Evolutionary conservation across 2,113 vertebrate genomes (phyloP), one percentile per base, ranked within the genome.

Genomic region (Seriola rivoliana): DNA sequence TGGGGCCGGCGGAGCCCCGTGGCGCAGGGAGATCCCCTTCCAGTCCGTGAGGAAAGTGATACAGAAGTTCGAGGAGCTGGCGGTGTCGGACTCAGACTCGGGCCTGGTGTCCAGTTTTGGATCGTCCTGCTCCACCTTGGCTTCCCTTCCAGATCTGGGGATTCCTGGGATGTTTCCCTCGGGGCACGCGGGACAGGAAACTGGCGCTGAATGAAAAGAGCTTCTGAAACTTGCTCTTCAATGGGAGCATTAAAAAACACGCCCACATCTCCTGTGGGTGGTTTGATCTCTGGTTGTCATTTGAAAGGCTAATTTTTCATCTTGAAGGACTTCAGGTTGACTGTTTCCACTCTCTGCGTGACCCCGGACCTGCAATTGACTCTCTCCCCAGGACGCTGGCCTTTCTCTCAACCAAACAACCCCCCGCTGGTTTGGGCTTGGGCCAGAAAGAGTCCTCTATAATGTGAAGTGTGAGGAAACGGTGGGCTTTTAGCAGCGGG

Each of bases 231-330:
- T 36, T 71, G 17, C 62, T 71, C 55, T 78, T 63, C 55, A 80
- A 25, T 69, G 23, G 42, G 57, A 68, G 12, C 34, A 67, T 36
- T 14, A 73, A 72, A 62, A 42, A 72, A 75, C 67, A 59, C 83
- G 60, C 62, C 71, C 75, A 73, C 59, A 34, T 14, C 25, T 69
- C 50, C 63, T 60, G 42, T 63, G 23, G 74, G 58, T 21, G 77
- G 80, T 78, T 93, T 91, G 88, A 87, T 92, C 80, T 91, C 67
- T 66, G 21, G 48, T 44, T 80, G 71, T 60, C 66, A 90, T 90
- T 93, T 93, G 82, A 91, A 94, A 93, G 82, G 88, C 89, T 44
- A 88, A 93, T 93, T 91, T 89, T 89, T 85, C 78, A 91, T 92
- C 59, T 75, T 68, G 59, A 89, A 70, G 59, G 80, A 81, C 78